phyloP scores from a whole-genome alignment of 2,888 invertebrate genomes.

The Chironomus tentans region DNA sequence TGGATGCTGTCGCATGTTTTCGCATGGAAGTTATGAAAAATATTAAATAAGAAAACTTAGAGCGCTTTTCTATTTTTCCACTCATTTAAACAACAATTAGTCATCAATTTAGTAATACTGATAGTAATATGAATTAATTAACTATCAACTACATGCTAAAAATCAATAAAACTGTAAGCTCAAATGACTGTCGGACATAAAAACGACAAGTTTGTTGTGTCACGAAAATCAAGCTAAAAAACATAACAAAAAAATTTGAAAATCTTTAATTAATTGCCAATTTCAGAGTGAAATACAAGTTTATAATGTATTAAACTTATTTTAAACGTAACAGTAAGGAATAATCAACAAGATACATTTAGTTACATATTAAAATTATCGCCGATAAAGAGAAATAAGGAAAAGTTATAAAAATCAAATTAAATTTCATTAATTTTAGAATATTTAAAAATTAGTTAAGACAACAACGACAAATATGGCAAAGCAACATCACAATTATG shows the following conservation, averaged over 20 bases:
- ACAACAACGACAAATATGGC: neutral
- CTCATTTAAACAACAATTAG: too few relatives aligned
- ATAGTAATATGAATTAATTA: too few relatives aligned
- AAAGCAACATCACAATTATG: conserved; percentile 1
- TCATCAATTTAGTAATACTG: too few relatives aligned
- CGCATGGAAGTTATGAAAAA: neutral
- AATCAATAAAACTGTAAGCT: neutral
- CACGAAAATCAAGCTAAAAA: neutral
- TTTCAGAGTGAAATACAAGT: neutral
- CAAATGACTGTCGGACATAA: neutral
- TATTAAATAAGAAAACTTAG: neutral
- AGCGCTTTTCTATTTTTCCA: neutral
- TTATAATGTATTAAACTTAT: neutral
- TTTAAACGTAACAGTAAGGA: too few relatives aligned
- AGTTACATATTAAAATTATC: too few relatives aligned
- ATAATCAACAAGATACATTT: too few relatives aligned
- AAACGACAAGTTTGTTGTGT: neutral
- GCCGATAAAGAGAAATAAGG: too few relatives aligned
- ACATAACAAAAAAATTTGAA: neutral
- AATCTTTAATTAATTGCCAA: neutral
- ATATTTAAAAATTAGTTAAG: neutral
- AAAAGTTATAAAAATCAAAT: neutral
- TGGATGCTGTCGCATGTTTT: neutral
- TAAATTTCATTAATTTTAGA: neutral
- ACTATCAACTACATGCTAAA: neutral